Evolutionary conservation across 2,113 vertebrate species (phyloP).

Genomic region (Promerops cafer): DNA sequence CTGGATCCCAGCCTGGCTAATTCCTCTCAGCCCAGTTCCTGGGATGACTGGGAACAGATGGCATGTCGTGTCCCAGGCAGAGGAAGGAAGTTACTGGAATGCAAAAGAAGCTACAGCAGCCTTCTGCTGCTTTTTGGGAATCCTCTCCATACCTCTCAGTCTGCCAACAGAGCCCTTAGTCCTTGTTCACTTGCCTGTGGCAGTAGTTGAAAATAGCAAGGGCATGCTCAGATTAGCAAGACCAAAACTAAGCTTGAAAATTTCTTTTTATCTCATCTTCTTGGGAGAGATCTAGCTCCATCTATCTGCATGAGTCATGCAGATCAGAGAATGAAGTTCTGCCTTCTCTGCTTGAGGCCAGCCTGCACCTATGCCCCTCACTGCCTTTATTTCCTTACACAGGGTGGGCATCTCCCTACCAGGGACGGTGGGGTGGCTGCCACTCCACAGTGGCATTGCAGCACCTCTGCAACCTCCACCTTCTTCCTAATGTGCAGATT

Average conservation of each 20-base stretch:
- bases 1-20: neutral
- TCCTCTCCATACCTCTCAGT: neutral
- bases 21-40: neutral
- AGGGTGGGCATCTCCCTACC: neutral
- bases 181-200: neutral
- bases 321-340: neutral
- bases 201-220: neutral
- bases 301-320: fast-evolving
- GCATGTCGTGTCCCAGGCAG: neutral
- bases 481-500: neutral
- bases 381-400: fast-evolving
- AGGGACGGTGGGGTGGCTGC: neutral
- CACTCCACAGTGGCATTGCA: neutral
- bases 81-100: neutral
- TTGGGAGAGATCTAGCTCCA: neutral
- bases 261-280: neutral
- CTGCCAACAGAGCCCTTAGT: neutral
- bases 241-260: neutral
- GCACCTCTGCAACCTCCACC: neutral
- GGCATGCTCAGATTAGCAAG: neutral
- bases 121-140: neutral
- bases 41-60: fast-evolving
- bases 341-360: neutral
- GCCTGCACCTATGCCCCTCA: too few relatives aligned
- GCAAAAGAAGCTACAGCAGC: neutral